Conservation (phyloP, 1,140 invertebrate genomes). For the Drosophila chauvacae region DNA sequence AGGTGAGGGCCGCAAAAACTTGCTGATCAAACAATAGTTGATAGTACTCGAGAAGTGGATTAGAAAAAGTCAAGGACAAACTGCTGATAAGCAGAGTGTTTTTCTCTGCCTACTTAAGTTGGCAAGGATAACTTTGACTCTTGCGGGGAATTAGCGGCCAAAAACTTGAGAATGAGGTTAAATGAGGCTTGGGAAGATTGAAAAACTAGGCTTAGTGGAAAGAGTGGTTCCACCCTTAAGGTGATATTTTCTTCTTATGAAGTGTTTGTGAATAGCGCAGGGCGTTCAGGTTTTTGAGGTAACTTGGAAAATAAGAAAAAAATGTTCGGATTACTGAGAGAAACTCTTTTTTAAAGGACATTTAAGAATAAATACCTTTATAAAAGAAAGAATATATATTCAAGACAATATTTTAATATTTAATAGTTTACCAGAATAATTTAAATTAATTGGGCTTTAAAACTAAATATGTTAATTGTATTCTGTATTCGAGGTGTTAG, state of each 20-base stretch:
- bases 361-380: too few relatives aligned
- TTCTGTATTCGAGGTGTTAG: neutral
- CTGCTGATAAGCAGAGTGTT: constrained; percentile 30
- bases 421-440: neutral
- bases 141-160: constrained; percentile 16
- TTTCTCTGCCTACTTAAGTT: constrained; percentile 2
- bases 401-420: neutral
- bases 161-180: constrained; percentile 14
- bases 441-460: neutral
- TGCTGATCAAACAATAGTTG: constrained; percentile 49
- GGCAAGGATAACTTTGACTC: constrained; percentile 4
- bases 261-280: neutral
- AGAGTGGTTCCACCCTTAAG: neutral
- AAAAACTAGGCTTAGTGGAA: neutral
- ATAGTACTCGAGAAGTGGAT: constrained; percentile 34
- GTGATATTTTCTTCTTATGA: neutral
- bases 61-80: constrained; percentile 18
- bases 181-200: constrained; percentile 3
- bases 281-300: neutral
- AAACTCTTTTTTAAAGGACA: neutral
- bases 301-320: neutral
- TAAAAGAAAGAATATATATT: neutral
- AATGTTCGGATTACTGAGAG: neutral
- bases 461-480: neutral
- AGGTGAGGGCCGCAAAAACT: constrained; percentile 23